These are phyloP conservation scores for Ictalurus furcatus DNA, from an alignment of 2,113 vertebrate species.

Conservation along the genomic window DNA sequence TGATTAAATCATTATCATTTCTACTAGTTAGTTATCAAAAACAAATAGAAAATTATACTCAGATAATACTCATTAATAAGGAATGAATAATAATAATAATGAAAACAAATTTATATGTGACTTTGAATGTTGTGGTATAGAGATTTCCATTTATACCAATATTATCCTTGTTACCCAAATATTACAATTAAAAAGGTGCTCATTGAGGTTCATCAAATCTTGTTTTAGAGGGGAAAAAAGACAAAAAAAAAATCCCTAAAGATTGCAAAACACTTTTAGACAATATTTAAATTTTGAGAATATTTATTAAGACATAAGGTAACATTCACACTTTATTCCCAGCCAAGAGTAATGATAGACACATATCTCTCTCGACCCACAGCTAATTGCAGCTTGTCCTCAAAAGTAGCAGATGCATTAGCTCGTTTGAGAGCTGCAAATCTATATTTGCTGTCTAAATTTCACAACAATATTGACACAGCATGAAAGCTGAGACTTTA, in stretches of 20 bases:
- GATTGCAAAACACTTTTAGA: not conserved
- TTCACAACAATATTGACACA: constrained; percentile 24
- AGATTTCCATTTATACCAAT: not conserved
- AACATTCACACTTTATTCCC: not conserved
- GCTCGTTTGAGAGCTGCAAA: not conserved
- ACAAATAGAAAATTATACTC: not conserved
- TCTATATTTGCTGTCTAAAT: constrained; percentile 20
- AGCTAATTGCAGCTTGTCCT: constrained; percentile 9
- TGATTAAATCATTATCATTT: not conserved
- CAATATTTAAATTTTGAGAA: not conserved
- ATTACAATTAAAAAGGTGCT: not conserved
- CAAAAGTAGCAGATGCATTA: not conserved
- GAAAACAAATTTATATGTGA: not conserved
- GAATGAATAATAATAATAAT: not conserved
- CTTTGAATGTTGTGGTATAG: not conserved
- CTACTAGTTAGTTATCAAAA: not conserved
- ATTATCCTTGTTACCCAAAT: not conserved
- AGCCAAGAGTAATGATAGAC: not conserved
- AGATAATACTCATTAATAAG: not conserved
- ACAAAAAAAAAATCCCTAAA: not conserved
- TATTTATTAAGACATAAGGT: not conserved
- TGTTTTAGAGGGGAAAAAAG: not conserved
- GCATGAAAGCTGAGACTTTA: not conserved
- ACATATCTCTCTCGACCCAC: not conserved
- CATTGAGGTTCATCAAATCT: not conserved